Base-by-base conservation (phyloP, 2,797 vertebrate species). In the Hoplostethus mediterraneus region DNA sequence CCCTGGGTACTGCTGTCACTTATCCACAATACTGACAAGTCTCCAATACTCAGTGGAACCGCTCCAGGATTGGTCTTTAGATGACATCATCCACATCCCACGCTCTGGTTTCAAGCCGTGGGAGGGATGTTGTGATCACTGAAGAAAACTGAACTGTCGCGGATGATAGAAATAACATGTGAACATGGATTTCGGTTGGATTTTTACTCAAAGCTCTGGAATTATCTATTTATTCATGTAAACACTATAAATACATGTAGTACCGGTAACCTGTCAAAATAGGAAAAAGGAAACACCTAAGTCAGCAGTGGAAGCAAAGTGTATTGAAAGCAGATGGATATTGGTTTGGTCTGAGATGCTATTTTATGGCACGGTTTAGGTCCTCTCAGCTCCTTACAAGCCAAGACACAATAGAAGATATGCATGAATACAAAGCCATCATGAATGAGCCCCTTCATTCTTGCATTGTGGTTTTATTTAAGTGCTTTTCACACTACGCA, bases 21-120 rank as follows among this genome's bases (percentile, higher is more conserved):
- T 2, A 40, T 71, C 53, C 69, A 48, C 67, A 52, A 30, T 21
- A 21, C 21, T 21, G 21, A 21, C 21, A 21, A 54, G 33, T 57
- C 47, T 79, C 72, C 38, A n/a, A 36, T 38, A 49, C 51, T 64
- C 56, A 14, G 31, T 38, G 44, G 14, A 47, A 14, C 14, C 3
- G 44, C 44, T 40, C 38, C 38, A 40, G 38, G 38, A 31, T 54
- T 67, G 56, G 56, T 70, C 77, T 58, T 11, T 57, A n/a, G 57
- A 75, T 82, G 80, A 83, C 73, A 73, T 87, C 71, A 75, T 54
- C 61, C 25, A n/a, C 52, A 13, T 53, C 33, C 4, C 3, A 6
- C 33, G 38, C 60, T 86, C 59, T 70, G 58, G 57, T 86, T 88
- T 85, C 65, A 49, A 31, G 53, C 66, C 69, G 59, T 3, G 61